Base-by-base conservation (phyloP, 2,888 invertebrate genomes). In the Patella caerulea region DNA sequence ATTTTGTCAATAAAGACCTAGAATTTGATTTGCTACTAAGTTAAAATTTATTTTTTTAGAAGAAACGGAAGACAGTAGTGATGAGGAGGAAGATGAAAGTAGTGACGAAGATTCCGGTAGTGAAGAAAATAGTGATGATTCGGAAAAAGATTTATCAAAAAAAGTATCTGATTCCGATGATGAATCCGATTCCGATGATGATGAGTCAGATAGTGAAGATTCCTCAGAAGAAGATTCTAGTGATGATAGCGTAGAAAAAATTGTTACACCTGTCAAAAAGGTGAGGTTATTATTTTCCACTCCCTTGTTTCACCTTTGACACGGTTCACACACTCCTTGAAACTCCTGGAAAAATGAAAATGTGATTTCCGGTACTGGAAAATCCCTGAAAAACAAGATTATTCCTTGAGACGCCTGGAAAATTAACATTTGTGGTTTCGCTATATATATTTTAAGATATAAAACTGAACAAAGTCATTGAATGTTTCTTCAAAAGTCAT, bases 41-140 rank as follows among this genome's bases (percentile, higher is more conserved):
- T 45, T 45, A 7, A 9, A 9, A 9, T 9, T 9, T 9, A 5
- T 73, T 78, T 71, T n/a, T 71, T 70, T 45, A 72, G 80, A 82
- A 34, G 80, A 80, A n/a, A 79, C 79, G 0, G 79, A 78, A 53
- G 74, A 76, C 84, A 71, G 86, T 87, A 56, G 81, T 55, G 83
- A 84, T 76, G 81, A 86, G 80, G 82, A 83, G 9, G 83, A 82
- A 17, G 72, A 75, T 34, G 71, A 78, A 72, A 70, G 81, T 71
- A 76, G 76, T 73, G 77, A 79, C 29, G 79, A 80, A 11, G 59
- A 78, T 15, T 78, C 80, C 7, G 83, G 81, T 12, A 83, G 81
- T 12, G 82, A 80, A 29, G 76, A 74, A 12, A 75, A 75, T 65
- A 73, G 76, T 69, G 19, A 78, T 14, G 79, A 82, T 54, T 71